Percentiles rank a stretch among this genome's conserved stretches.
These are phyloP conservation scores for Drosophila ustulata DNA, from an alignment of 2,888 invertebrate species.

Conservation along the genomic window DNA sequence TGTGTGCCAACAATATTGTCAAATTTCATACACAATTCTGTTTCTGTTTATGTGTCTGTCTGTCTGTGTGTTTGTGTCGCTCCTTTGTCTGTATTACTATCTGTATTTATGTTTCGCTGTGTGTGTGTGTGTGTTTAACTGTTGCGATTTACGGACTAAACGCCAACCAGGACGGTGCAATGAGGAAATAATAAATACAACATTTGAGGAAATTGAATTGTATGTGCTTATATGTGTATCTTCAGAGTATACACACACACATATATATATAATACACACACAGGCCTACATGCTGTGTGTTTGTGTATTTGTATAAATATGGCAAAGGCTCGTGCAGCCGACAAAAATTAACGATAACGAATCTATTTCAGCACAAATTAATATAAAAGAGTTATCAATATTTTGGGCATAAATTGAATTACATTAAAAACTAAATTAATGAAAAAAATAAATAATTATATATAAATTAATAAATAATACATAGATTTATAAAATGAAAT, in stretches of 20 bases:
- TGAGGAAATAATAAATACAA: constrained; percentile 82
- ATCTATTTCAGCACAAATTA: background rate
- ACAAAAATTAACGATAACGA: constrained; percentile 36
- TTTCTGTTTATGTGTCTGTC: constrained; percentile 28
- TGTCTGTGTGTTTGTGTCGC: constrained; percentile 18
- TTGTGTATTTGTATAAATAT: constrained; percentile 12
- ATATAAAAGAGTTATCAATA: background rate
- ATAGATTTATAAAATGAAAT: too few species aligned
- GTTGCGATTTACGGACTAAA: constrained; percentile 75
- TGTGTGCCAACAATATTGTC: constrained; percentile 73
- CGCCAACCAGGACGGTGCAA: constrained; percentile 68
- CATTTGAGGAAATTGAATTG: constrained; percentile 82
- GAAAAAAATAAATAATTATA: too few species aligned
- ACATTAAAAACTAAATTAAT: background rate
- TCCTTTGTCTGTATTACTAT: constrained; percentile 8
- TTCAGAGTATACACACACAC: constrained; percentile 26
- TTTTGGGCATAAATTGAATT: background rate
- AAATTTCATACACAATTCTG: constrained; percentile 64
- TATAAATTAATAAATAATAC: too few species aligned
- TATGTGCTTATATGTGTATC: constrained; percentile 56
- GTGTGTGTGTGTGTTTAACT: constrained; percentile 58
- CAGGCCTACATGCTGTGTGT: constrained; percentile 7
- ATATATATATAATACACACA: background rate
- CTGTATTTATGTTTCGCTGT: constrained; percentile 13
- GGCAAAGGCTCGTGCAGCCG: constrained; percentile 35